Base-by-base conservation (phyloP, 2,113 vertebrate species). In the Calyptommatus sinebrachiatus region DNA sequence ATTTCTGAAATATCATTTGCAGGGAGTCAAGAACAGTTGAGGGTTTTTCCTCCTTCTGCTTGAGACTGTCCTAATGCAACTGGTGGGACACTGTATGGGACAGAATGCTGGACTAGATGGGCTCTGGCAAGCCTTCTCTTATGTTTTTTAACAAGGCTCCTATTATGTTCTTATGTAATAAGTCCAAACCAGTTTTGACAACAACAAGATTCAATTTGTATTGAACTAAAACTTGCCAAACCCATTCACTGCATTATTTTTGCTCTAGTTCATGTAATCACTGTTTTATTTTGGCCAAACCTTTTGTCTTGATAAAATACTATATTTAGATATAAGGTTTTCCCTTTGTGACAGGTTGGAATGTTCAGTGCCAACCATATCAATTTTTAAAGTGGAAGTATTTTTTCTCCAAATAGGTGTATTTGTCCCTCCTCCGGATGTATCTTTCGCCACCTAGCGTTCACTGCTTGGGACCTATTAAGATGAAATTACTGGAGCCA, bases 401-500 rank as follows among this genome's bases (percentile, higher is more conserved):
- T 3, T 0, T 73, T 0, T 20, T 86, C 62, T 76, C 10, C 77
- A 81, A 85, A 66, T 89, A 99, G 98, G 98, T 99, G 7, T 99
- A 99, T 86, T 90, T 99, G 90, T 99, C 98, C 2, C 92, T 99
- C 90, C 95, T 99, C 83, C 95, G 97, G 60, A 99, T 99, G 97
- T 99, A 99, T 91, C 96, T 99, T 80, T 99, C 97, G 0, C 98
- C 98, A 10, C 98, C 98, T 69, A 98, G 97, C 4, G 95, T 96
- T 73, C 97, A 98, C 89, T 99, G 97, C 90, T 90, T 99, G 84
- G 98, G 98, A 70, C 97, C 98, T 22, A 97, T 99, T 88, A 98
- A 97, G 87, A 96, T 99, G 95, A 97, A 99, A 91, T 89, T 98
- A 68, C 90, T 94, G 29, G 97, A 98, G 91, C 97, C 97, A 60